Evolutionary conservation across 30 jellyfish, hydroid and myxozoan species (phyloP), one percentile per base, ranked within the genome.

Genomic region (Catostylus mosaicus): DNA sequence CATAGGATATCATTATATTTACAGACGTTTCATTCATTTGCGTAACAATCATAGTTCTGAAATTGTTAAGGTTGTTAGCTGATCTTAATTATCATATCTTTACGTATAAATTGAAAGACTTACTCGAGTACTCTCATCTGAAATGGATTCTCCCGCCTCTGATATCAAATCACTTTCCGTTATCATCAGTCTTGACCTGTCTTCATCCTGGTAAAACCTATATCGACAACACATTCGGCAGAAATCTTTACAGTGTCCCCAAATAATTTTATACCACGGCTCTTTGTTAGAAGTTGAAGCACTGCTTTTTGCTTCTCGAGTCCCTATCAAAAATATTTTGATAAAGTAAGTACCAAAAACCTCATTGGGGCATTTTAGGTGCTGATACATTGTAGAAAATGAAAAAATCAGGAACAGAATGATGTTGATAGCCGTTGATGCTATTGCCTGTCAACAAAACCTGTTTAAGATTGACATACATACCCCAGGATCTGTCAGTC

Each of bases 401-500:
- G n/a, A n/a, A n/a, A n/a, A n/a, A n/a, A n/a, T n/a, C n/a, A n/a
- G n/a, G n/a, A n/a, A n/a, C n/a, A n/a, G n/a, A n/a, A n/a, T n/a
- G n/a, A n/a, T n/a, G n/a, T n/a, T n/a, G n/a, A n/a, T n/a, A n/a
- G n/a, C n/a, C n/a, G n/a, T n/a, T n/a, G n/a, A n/a, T n/a, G n/a
- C n/a, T n/a, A n/a, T n/a, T n/a, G n/a, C n/a, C n/a, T n/a, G n/a
- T n/a, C n/a, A n/a, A n/a, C n/a, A n/a, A n/a, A n/a, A n/a, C n/a
- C n/a, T n/a, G n/a, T n/a, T n/a, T n/a, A n/a, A n/a, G n/a, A 40
- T 40, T 36, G 22, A 52, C 24, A 20, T 33, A 68, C 98, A 63
- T 61, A 91, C 98, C 98, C 98, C 98, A 93, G 22, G 98, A 93
- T 78, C 98, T 75, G 89, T 93, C 98, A 0, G 97, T 87, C 61